Base-by-base conservation (phyloP, 2,888 invertebrate genomes). In the Anarsia innoxiella region DNA sequence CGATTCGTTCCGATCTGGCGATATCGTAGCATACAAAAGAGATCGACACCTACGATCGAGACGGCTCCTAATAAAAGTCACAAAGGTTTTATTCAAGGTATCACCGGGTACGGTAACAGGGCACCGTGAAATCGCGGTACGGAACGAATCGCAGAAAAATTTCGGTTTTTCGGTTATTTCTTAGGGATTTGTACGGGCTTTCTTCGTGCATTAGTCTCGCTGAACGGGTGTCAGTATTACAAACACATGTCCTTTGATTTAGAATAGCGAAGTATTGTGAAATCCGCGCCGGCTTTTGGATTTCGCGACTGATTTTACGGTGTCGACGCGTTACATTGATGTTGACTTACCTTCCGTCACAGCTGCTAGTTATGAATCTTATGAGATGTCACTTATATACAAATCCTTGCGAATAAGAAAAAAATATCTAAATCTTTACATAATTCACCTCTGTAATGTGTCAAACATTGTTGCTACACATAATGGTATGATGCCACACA, bases 111-210 rank as follows among this genome's bases (percentile, higher is more conserved):
- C 60, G 49, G 70, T 69, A 77, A 79, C 73, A 76, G 72, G 71
- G 67, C 48, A 66, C 74, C 82, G 75, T 82, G 80, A 82, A 84
- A 84, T 84, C 79, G 65, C 49, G 49, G 50, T 48, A 50, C 64
- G 83, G 68, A 66, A 61, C 86, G 79, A 86, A 86, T 85, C 65
- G 82, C 83, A 76, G 83, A 82, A 85, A 84, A 82, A 83, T 85
- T 79, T 78, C 77, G 85, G 86, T 86, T 86, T 84, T 79, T 84
- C 85, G 86, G 83, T 85, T 80, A 79, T 84, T 85, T 85, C 86
- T 85, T 82, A 75, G 59, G 71, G 77, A 85, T 86, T 86, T 84
- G 75, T 75, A 85, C 82, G 83, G 84, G 68, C 79, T 86, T 86
- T 86, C 86, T 85, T 79, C 84, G 67, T 46, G 53, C 62, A 86